Evolutionary conservation across 2,797 vertebrate genomes (phyloP), one percentile per base, ranked within the genome.

Genomic region (Diceros bicornis): DNA sequence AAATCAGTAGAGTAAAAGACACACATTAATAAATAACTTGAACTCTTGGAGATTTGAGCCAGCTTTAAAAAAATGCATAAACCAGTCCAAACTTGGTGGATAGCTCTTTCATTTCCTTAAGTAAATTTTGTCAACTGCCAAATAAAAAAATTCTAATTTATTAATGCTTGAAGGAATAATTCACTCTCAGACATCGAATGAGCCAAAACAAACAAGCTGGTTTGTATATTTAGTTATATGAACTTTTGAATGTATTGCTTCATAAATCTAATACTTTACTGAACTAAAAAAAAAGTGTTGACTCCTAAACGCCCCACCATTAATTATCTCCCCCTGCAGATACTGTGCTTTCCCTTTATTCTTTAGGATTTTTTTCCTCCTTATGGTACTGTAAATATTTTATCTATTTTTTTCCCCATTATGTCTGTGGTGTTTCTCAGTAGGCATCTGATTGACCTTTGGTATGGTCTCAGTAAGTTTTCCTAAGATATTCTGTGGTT

Each of bases 191-290:
- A 97, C 87, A 97, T 72, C 91, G 85, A 96, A 77, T 29, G 16
- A 20, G 81, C 88, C 85, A 94, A 92, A 95, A 93, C 52, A 98
- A 98, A 97, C 92, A 69, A 97, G 34, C 17, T 69, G 93, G 89
- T 85, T 75, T 98, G 92, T 96, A 93, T 96, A 69, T n/a, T 98
- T 95, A 98, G 88, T 91, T 96, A 91, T 89, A 92, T 37, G 84
- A 98, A 98, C 62, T 97, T 98, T 95, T 97, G 79, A 97, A 95
- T 23, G 55, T 59, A 89, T 64, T 96, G 23, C 92, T 85, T 82
- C 88, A 88, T 97, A 98, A 96, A 98, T 96, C 68, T 84, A 77
- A 69, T 77, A 86, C 32, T 92, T 97, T 55, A 13, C 29, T 97
- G 89, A 98, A 98, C 62, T 84, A 92, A 94, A 92, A 97, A 92